Evolutionary conservation across 2,888 invertebrate genomes (phyloP), one percentile per base, ranked within the genome.

Genomic region (Helicoverpa assulta): DNA sequence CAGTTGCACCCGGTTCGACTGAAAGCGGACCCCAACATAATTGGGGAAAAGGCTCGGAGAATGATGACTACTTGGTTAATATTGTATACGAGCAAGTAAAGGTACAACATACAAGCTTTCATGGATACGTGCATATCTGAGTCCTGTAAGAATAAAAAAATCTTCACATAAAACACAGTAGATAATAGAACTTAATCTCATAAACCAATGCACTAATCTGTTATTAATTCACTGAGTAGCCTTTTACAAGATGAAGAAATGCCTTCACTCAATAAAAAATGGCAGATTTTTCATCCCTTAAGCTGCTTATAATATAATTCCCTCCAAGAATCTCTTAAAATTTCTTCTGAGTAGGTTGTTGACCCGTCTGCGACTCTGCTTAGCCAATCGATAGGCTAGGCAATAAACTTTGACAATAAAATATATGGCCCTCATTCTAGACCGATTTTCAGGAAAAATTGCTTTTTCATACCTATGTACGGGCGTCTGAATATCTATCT

Each of bases 391-490:
- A 69, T 71, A 67, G 43, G 21, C 57, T 65, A 65, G 69, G 67
- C 62, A 67, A 76, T 80, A 81, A 74, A 75, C 19, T 63, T 70
- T 61, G 76, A 70, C 67, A 76, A 63, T 82, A 75, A 79, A 71
- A 82, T 79, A 71, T 70, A 66, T 29, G 53, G 56, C 50, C 57
- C 51, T 69, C 56, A 66, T 72, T 58, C 53, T 51, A 76, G 57
- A 70, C 19, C 16, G 60, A 70, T 52, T 62, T 67, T 73, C 66
- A 55, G 56, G 57, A 68, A 70, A 58, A 81, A 63, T 66, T 19
- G 65, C 26, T 57, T 43, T 68, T 58, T 66, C 57, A 53, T 75
- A 69, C 67, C 61, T 56, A 61, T 40, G 60, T 71, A 52, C 29
- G 50, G 37, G 18, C 29, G 10, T 47, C 51, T 50, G 50, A 14